Evolutionary conservation across 2,113 vertebrate genomes (phyloP), one percentile per base, ranked within the genome.

Genomic region (Thamnaconus septentrionalis): DNA sequence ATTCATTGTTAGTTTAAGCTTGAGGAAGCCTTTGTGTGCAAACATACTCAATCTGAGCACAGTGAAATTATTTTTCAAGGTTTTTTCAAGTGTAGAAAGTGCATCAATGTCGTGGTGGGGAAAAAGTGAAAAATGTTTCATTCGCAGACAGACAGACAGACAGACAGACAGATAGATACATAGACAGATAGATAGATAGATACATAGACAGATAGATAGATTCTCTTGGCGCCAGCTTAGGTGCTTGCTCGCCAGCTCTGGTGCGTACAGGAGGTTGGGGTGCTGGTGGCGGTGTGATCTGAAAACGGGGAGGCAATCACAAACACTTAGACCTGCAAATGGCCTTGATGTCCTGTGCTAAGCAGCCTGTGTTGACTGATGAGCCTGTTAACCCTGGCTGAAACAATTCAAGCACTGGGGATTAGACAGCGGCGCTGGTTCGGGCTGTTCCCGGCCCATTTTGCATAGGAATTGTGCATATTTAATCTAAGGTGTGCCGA

Each of bases 391-490:
- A 91, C 86, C 87, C 85, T 83, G 84, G 83, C 71, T 90, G 91
- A 91, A 90, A 88, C 85, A 88, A 81, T 82, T 85, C 75, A 80
- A 82, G 82, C 77, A 73, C 77, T 66, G 69, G 83, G 88, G 81
- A 91, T 88, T 90, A 89, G 87, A 88, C 74, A 75, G 69, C 79
- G 65, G 52, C 61, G 76, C 71, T 12, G 81, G 85, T 79, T 80
- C 79, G 7, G 69, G 68, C 78, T 75, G 69, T 76, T 79, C 64
- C 75, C 70, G 61, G 75, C 70, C 73, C 77, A 62, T 85, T 90
- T 90, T 88, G 83, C 87, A 90, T 90, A 74, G 81, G 85, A 87
- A 87, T 87, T 91, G 87, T 90, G 89, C 89, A 90, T 89, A 87
- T 87, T 90, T 90, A 90, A 90, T 91, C 86, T 90, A 83, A 86